These are phyloP conservation scores for Xyrichtys novacula DNA, from an alignment of 2,797 vertebrate species.

Conservation along the genomic window DNA sequence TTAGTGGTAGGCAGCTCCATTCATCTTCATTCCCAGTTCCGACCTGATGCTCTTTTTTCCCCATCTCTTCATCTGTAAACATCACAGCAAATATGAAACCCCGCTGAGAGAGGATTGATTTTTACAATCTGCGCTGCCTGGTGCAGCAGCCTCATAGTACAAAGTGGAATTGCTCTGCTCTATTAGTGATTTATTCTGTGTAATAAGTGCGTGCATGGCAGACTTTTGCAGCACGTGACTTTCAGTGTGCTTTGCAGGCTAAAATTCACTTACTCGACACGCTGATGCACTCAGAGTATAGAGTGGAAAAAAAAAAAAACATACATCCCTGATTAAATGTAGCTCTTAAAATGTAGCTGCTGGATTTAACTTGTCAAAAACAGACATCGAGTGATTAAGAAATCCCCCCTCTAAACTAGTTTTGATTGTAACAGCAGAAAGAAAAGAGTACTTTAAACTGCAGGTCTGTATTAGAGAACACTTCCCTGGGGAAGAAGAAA, in stretches of 20 bases:
- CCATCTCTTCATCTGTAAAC: slow-evolving; percentile 67
- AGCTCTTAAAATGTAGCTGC: not conserved
- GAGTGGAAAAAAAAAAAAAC: not conserved
- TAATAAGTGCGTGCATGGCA: slow-evolving; percentile 18
- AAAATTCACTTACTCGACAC: not conserved
- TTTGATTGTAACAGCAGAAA: not conserved
- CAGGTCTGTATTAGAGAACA: slow-evolving; percentile 1
- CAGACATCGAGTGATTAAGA: not conserved
- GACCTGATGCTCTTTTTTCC: slow-evolving; percentile 52
- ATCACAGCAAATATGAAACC: slow-evolving; percentile 63
- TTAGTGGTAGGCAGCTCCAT: slow-evolving; percentile 48
- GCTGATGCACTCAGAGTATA: not conserved
- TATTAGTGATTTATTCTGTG: slow-evolving; percentile 53
- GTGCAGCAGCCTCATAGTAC: slow-evolving; percentile 38
- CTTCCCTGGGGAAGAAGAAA: slow-evolving; percentile 18
- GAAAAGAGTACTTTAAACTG: not conserved
- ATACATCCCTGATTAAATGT: not conserved
- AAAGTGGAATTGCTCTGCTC: slow-evolving; percentile 34
- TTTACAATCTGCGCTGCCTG: slow-evolving; percentile 58
- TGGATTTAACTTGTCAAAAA: not conserved
- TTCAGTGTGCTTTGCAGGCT: not conserved
- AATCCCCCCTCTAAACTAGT: slow-evolving; percentile 7
- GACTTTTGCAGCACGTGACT: not conserved
- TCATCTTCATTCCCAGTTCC: slow-evolving; percentile 68
- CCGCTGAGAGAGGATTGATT: slow-evolving; percentile 60